These are phyloP conservation scores for Leuciscus idus DNA, from an alignment of 2,113 vertebrate genomes.

Conservation along the genomic window DNA sequence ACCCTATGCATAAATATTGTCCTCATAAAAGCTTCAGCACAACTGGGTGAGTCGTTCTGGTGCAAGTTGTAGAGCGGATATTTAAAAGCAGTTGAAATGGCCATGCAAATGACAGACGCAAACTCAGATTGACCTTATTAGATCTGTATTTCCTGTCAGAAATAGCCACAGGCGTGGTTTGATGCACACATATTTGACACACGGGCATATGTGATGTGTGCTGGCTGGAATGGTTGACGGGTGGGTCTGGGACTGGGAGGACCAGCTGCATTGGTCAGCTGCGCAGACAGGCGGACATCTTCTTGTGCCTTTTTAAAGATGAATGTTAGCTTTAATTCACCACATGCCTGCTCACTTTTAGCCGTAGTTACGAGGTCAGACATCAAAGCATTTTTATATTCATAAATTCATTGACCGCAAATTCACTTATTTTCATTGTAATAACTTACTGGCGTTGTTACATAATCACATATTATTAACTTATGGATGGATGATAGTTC, in stretches of 20 bases:
- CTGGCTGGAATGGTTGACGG: slow-evolving; percentile 47
- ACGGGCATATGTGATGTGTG: slow-evolving; percentile 15
- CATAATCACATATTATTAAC: neutral
- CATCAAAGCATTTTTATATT: neutral
- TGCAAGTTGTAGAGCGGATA: neutral
- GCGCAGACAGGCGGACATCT: slow-evolving; percentile 51
- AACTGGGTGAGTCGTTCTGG: neutral
- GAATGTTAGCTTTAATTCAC: slow-evolving; percentile 62
- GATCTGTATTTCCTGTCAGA: slow-evolving; percentile 37
- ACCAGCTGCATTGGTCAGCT: slow-evolving; percentile 59
- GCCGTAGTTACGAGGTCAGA: slow-evolving; percentile 19
- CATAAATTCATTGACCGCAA: neutral
- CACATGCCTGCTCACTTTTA: slow-evolving; percentile 58
- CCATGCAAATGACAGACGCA: neutral
- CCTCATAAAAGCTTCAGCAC: neutral
- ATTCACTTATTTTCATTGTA: neutral
- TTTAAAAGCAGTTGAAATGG: slow-evolving; percentile 2
- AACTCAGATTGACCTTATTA: neutral
- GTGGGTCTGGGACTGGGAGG: slow-evolving; percentile 43
- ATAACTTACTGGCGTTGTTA: neutral
- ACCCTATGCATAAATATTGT: neutral
- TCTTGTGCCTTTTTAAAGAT: slow-evolving; percentile 67
- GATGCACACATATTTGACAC: slow-evolving; percentile 31
- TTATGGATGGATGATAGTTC: neutral
- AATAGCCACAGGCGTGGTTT: slow-evolving; percentile 28